Base-by-base conservation (phyloP, 2,888 invertebrate genomes). In the Podotricha telesiphe region DNA sequence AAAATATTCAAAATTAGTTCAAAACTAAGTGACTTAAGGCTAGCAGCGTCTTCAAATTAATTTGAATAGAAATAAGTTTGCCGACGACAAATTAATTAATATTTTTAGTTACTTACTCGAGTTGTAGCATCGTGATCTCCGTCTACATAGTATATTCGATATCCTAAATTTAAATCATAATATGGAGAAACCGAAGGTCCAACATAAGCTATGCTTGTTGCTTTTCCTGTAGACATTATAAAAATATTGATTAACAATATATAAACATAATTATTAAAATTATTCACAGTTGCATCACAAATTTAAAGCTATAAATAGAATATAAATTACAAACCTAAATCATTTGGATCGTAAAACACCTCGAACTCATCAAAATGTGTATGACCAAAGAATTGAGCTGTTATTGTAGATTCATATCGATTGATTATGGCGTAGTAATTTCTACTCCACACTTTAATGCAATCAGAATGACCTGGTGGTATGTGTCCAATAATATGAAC, bases 401-500 rank as follows among this genome's bases (percentile, higher is more conserved):
- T 95, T 68, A 98, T 97, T 0, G 97, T 98, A 34, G 96, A 94
- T 86, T 98, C 98, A 83, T 97, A 99, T 79, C 98, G 94, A 77
- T 97, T 96, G 65, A 98, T 95, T 67, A 98, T 97, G 56, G 96
- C 95, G 81, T 98, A 98, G 85, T 97, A 98, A 88, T 99, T 99
- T 75, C 98, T 95, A 6, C 98, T 98, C 98, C 99, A 99, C 5
- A 98, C 96, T 91, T 98, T 98, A 45, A 99, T 89, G 80, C 99
- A 99, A 85, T 98, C 98, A 0, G 96, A 96, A 82, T 97, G 97
- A 3, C 99, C 98, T 0, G 99, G 99, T 0, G 98, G 98, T 78
- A 99, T 98, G 84, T 99, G 99, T 0, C 98, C 98, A 65, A 99
- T 96, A n/a, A 99, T 96, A 81, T 99, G 99, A 13, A 99, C 99